Percentiles rank a stretch among this genome's conserved stretches.
These are phyloP conservation scores for Seriola dumerili DNA, from an alignment of 2,113 vertebrate genomes.

Conservation along the genomic window DNA sequence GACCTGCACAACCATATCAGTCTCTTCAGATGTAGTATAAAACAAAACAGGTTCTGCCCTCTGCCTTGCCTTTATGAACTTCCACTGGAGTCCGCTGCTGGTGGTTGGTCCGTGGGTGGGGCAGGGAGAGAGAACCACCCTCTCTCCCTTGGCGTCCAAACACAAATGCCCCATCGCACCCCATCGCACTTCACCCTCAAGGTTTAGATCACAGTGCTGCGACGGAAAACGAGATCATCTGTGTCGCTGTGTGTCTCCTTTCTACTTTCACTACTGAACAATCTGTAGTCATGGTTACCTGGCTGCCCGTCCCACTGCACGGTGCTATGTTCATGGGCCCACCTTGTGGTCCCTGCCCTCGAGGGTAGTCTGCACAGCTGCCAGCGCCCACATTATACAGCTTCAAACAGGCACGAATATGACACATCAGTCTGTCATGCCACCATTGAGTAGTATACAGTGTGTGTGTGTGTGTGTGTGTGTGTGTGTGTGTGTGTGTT, in stretches of 20 bases:
- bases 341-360: conserved; percentile 60
- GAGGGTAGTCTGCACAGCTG: conserved; percentile 87
- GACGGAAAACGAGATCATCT: conserved; percentile 17
- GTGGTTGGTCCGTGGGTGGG: conserved; percentile 58
- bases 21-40: fast-evolving
- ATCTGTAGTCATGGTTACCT: conserved; percentile 80
- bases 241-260: conserved; percentile 1
- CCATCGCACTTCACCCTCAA: conserved; percentile 85
- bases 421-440: conserved; percentile 33
- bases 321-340: conserved; percentile 81
- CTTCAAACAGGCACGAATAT: conserved; percentile 77
- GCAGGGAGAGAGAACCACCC: conserved; percentile 86
- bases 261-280: neutral
- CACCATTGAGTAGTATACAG: neutral
- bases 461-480: conserved; percentile 27
- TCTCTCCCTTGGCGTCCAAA: conserved; percentile 82
- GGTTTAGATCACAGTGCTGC: conserved; percentile 88
- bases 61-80: conserved; percentile 85
- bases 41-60: neutral
- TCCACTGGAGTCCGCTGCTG: conserved; percentile 84
- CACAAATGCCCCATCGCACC: conserved; percentile 81
- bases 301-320: conserved; percentile 87
- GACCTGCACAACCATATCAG: neutral
- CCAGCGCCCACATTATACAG: conserved; percentile 88
- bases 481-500: conserved; percentile 44